Evolutionary conservation across 1,140 invertebrate species (phyloP), one percentile per base, ranked within the genome.

Genomic region (Nymphalis io): DNA sequence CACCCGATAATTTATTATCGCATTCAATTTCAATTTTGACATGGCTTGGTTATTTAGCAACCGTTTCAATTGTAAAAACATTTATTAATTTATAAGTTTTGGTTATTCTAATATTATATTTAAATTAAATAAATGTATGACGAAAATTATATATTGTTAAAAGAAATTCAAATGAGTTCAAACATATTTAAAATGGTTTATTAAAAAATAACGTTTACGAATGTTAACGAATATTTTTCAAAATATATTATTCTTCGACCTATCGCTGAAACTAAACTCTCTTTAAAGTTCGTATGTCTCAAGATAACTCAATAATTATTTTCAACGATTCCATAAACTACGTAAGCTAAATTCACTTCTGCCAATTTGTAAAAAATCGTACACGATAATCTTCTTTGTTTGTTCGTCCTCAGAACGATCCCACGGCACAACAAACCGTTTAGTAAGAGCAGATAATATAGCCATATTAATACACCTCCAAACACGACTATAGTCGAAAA

Each of bases 401-500:
- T 63, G 40, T 69, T 60, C 48, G 68, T 68, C 59, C 68, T 66
- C 59, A 68, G 73, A 60, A 70, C 72, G 74, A 68, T 87, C 85
- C 82, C 85, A 87, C 83, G 82, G 78, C 73, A 74, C 69, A 76
- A 74, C 71, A 75, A 67, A 80, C 61, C 80, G 67, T 78, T 80
- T 70, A 80, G 78, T 74, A 74, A 73, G 67, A 78, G 66, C 77
- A 84, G 83, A 87, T 87, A 89, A 88, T 86, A 87, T 78, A 72
- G 75, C 76, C 85, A 84, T 89, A 85, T 88, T 83, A 83, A 83
- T 82, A 81, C 73, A 81, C 83, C 81, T 82, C 81, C 82, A 83
- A 86, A 89, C 81, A 84, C 74, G 74, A 74, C 73, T 72, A 73
- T 79, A 88, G 85, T 88, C 85, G 76, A 88, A 82, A 90, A 90